Evolutionary conservation across 2,797 vertebrate genomes (phyloP), one percentile per base, ranked within the genome.

Genomic region (Cirrhinus mrigala): DNA sequence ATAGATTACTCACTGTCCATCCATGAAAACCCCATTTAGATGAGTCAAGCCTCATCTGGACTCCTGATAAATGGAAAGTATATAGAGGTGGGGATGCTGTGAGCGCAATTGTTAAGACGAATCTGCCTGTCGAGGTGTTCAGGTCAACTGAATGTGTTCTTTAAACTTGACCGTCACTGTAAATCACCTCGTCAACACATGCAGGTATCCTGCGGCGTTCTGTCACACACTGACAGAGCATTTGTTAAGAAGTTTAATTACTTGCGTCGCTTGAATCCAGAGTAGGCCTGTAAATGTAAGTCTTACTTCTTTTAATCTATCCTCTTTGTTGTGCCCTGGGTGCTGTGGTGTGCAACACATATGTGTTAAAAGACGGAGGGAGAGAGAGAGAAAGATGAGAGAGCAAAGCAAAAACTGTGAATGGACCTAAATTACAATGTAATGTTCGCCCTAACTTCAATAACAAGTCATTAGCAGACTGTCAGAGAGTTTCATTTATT

Each of bases 201-300:
- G 56, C 56, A 0, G 85, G 88, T 86, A 82, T 91, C 89, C 89
- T 64, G 81, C 20, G 58, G 89, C 83, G 92, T 91, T 92, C 92
- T 89, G 89, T 93, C 93, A 90, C 92, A 89, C 90, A 88, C 93
- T 93, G 94, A 92, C 94, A 95, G 93, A 93, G 94, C 93, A 94
- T 94, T 96, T 96, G 94, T 95, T 95, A 94, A 95, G 95, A 96
- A 94, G 93, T 96, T 96, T 94, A 96, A 96, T 97, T 97, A 96
- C 94, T 94, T 94, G 93, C 74, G 87, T 94, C 93, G 94, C 92
- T 88, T 20, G 81, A 85, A 89, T 89, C 91, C 94, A 91, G 92
- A 91, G 91, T 92, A 91, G 95, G 79, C 93, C 94, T 95, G 94
- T 94, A 93, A 96, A 95, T 93, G 88, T 91, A 90, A 92, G 90